Percentiles rank a stretch among this genome's conserved stretches.
These are phyloP conservation scores for Aulostomus chinensis DNA, from an alignment of 2,797 vertebrate genomes.

Conservation along the genomic window DNA sequence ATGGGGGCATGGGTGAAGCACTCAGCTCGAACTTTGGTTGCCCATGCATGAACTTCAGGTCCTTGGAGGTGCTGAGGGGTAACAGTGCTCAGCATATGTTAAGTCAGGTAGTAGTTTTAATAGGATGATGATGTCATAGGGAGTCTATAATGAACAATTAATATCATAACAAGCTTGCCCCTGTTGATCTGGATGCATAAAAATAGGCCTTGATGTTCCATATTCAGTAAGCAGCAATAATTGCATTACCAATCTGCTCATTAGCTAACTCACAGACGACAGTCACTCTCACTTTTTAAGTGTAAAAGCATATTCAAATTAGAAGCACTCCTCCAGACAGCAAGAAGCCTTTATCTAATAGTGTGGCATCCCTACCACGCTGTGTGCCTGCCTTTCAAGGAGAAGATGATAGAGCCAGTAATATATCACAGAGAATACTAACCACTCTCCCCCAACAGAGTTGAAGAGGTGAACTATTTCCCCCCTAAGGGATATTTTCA, in stretches of 20 bases:
- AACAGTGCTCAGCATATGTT: conserved; percentile 5
- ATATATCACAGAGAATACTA: conserved; percentile 74
- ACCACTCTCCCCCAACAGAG: conserved; percentile 56
- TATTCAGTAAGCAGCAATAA: conserved; percentile 58
- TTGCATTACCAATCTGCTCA: conserved; percentile 55
- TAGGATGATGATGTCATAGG: conserved; percentile 20
- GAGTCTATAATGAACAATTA: conserved; percentile 37
- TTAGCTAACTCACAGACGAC: conserved; percentile 36
- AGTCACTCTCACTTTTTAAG: conserved; percentile 41
- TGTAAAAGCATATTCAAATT: conserved; percentile 57
- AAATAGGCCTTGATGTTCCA: conserved; percentile 35
- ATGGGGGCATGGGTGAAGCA: not conserved
- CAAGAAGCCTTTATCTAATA: conserved; percentile 46
- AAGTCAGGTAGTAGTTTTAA: conserved; percentile 23
- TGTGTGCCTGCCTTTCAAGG: conserved; percentile 57
- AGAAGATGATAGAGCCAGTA: conserved; percentile 69
- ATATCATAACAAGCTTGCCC: conserved; percentile 37
- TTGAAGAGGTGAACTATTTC: conserved; percentile 69
- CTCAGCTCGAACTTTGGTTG: not conserved
- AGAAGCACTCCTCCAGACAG: conserved; percentile 31
- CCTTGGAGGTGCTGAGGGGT: not conserved
- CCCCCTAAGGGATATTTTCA: conserved; percentile 58
- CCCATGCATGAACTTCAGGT: not conserved
- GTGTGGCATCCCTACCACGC: conserved; percentile 41
- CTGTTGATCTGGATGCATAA: conserved; percentile 43